Percentiles rank a stretch among this genome's conserved stretches.
Conservation (phyloP, 2,113 vertebrate species). For the Burhinus bistriatus region DNA sequence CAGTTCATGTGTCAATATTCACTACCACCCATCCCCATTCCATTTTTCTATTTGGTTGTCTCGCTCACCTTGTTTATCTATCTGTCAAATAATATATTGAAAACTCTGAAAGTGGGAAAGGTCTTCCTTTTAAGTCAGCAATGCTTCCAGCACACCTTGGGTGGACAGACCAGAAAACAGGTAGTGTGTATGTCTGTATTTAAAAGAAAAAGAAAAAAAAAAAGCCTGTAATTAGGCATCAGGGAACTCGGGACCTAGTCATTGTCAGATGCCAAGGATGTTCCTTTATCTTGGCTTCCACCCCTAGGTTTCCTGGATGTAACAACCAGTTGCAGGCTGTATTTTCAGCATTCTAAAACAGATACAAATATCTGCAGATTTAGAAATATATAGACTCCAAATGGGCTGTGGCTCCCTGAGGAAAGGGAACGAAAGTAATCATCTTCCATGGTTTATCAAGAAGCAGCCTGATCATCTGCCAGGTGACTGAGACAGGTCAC, state of each 20-base stretch:
- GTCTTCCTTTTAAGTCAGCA: neutral
- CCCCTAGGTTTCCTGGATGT: neutral
- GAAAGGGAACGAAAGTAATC: neutral
- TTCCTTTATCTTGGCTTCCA: neutral
- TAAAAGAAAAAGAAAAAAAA: neutral
- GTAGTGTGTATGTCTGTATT: neutral
- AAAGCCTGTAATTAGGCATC: neutral
- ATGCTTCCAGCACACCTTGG: neutral
- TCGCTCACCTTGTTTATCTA: neutral
- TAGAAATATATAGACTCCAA: neutral
- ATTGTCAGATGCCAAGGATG: neutral
- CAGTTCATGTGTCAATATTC: neutral
- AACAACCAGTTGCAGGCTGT: neutral
- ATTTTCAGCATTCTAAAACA: neutral
- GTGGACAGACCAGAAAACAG: neutral
- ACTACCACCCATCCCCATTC: neutral
- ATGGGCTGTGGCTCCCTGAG: neutral
- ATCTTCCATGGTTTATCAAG: neutral
- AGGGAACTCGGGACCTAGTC: neutral
- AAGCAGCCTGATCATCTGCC: neutral
- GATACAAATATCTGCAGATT: neutral
- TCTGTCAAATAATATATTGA: neutral
- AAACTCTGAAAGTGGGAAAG: neutral
- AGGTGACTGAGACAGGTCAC: neutral
- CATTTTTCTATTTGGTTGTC: neutral